These are phyloP conservation scores for Meteorus cinctellus DNA, from an alignment of 2,888 invertebrate species.

Conservation along the genomic window DNA sequence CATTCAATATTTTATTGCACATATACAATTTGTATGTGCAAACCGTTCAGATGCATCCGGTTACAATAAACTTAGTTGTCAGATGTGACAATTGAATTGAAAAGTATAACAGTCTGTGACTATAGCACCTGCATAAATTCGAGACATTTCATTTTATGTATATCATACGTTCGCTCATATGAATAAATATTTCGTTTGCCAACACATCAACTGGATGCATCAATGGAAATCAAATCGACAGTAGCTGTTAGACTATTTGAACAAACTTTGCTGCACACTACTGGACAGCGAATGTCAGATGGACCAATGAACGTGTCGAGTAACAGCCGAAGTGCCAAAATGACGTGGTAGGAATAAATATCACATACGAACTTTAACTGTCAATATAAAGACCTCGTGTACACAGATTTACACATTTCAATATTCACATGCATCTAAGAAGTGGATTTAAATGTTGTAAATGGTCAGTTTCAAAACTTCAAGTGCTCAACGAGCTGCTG, in stretches of 20 bases:
- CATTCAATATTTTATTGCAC: too few species aligned
- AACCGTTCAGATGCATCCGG: not conserved
- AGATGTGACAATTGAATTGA: not conserved
- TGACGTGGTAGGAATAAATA: constrained; percentile 36
- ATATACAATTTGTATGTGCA: not conserved
- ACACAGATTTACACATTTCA: not conserved
- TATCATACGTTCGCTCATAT: not conserved
- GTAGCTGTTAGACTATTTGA: constrained; percentile 7
- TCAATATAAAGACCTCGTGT: not conserved
- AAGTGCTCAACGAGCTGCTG: too few species aligned
- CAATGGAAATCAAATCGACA: constrained; percentile 10
- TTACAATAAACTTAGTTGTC: not conserved
- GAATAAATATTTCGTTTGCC: not conserved
- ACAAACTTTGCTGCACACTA: constrained; percentile 1
- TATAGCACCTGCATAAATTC: not conserved
- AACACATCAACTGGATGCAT: not conserved
- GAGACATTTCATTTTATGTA: not conserved
- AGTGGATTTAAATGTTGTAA: too few species aligned
- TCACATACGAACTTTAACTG: not conserved
- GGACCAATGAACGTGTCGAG: constrained; percentile 44
- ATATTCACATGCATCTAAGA: too few species aligned
- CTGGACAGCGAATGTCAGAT: constrained; percentile 8
- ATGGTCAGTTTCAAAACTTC: too few species aligned
- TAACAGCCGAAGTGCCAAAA: constrained; percentile 43
- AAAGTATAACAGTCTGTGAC: not conserved